Base-by-base conservation (phyloP, 2,888 invertebrate species). In the Aphidoletes aphidimyza region DNA sequence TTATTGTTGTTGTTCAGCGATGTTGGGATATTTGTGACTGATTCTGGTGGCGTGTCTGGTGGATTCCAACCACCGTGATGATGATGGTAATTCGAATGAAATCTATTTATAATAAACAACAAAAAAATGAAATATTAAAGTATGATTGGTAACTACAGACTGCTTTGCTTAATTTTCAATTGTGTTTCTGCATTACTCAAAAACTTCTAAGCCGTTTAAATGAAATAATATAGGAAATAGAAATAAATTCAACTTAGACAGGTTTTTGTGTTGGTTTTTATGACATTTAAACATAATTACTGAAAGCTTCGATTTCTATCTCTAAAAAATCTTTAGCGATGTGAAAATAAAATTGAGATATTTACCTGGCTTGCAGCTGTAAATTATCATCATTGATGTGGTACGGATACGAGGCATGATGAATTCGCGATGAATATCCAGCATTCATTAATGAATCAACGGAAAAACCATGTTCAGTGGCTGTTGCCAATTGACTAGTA, bases 381-480 rank as follows among this genome's bases (percentile, higher is more conserved):
- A 90, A 87, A 85, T 90, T 90, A 39, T 90, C 90, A 42, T 90
- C 90, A 84, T 90, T 90, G 85, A 90, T 86, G 85, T 90, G 90
- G 87, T 90, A 90, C 54, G 87, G 85, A 85, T 90, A 89, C 87
- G 90, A 89, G 85, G 90, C 88, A 86, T 88, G 88, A 86, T 90
- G 90, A 84, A 90, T 88, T 84, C 90, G 88, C 36, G 90, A 90
- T 88, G 90, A 90, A 85, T 90, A 90, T 37, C 81, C 81, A 84
- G 89, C 90, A 86, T 90, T 90, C 90, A 90, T 90, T 54, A 90
- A 87, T 11, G 90, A 90, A 86, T 90, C 90, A 8, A 90, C 90
- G 14, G 89, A 89, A 86, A 90, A 90, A 22, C 90, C 90, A 86
- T 90, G 90, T 42, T 90, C 90, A 83, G 89, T 88, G 37, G 89